Evolutionary conservation across 2,888 invertebrate genomes (phyloP).

Genomic region (Sepioteuthis lessoniana): DNA sequence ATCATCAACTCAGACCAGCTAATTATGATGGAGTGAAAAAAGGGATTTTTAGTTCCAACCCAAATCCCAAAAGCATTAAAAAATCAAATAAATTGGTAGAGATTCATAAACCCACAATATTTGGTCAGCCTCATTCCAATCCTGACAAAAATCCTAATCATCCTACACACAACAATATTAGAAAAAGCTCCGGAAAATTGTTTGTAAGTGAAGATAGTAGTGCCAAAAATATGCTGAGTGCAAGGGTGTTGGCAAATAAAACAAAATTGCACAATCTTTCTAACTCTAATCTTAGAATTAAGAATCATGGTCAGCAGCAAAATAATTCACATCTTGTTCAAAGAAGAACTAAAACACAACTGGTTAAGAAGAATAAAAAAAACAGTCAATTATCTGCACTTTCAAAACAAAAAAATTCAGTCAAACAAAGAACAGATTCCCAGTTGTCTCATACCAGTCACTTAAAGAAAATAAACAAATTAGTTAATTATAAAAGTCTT

Average conservation of each 20-base stretch:
- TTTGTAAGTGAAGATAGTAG: background rate
- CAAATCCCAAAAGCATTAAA: background rate
- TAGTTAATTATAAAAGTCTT: background rate
- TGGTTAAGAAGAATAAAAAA: background rate
- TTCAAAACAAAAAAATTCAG: background rate
- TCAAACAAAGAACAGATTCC: background rate
- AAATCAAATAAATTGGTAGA: background rate
- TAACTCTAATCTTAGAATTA: background rate
- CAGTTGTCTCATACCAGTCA: background rate
- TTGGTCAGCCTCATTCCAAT: background rate
- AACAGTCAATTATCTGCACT: background rate
- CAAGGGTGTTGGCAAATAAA: background rate
- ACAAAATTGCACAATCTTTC: background rate
- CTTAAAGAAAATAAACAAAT: background rate
- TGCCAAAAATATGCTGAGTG: background rate
- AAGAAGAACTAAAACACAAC: background rate
- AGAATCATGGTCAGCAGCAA: background rate
- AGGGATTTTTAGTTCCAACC: background rate
- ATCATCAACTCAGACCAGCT: background rate
- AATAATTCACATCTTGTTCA: background rate
- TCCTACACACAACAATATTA: background rate
- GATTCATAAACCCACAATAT: background rate
- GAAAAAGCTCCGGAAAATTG: background rate
- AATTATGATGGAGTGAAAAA: background rate
- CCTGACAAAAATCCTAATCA: background rate